Base-by-base conservation (phyloP, 2,888 invertebrate species). In the Invenusta paracnida region DNA sequence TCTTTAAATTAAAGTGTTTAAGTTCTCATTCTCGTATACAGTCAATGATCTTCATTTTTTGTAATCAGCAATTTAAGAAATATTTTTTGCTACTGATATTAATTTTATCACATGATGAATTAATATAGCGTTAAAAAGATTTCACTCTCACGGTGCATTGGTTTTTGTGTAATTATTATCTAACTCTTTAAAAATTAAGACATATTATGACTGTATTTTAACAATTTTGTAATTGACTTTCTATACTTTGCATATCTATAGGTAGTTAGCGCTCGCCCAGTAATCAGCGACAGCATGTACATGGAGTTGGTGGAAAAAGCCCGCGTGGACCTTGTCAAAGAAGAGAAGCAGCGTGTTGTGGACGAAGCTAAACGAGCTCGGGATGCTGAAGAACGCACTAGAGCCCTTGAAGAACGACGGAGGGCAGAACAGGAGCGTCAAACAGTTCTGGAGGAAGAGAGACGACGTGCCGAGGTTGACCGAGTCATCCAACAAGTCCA, bases 271-370 rank as follows among this genome's bases (percentile, higher is more conserved):
- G 13, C n/a, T 82, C 82, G 82, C 11, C 82, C 82, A 2, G 31
- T 82, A 1, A 82, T 82, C 29, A 82, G 13, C 1, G 82, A 82
- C 29, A 82, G 27, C 13, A 25, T 82, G 29, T 82, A 30, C 29
- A n/a, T 30, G 31, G 82, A 28, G n/a, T 17, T 82, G n/a, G 82
- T 82, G 2, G 31, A 82, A 28, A 82, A 82, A 28, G 82, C 82
- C 2, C n/a, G 29, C 1, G n/a, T 30, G 5, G 82, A 82, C n/a
- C 2, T 82, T 11, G 27, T 82, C 1, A 17, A 5, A 23, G 82
- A 82, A 82, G 82, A 82, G 31, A 82, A 82, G 23, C 73, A 73
- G 27, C 73, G 73, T 23, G 11, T 5, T 23, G 2, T 73, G 5
- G 73, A 73, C 27, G 11, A 73, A 23, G 73, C 5, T 2, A 5